Evolutionary conservation across 2,888 invertebrate genomes (phyloP).

Genomic region (Sarcophaga carnaria): DNA sequence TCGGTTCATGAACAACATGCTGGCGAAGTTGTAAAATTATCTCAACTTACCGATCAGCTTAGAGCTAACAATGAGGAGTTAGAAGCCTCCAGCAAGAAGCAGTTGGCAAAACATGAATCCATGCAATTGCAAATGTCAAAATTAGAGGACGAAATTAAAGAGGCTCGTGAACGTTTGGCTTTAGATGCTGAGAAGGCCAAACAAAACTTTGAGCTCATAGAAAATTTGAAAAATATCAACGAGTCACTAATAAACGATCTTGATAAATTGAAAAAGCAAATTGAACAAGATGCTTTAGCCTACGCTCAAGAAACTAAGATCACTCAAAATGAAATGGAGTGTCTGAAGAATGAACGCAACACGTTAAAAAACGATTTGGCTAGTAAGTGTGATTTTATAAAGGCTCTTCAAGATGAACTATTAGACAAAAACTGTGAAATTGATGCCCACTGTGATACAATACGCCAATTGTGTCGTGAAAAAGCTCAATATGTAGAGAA

Average conservation of each 20-base stretch:
- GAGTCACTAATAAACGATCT: conserved; percentile 75
- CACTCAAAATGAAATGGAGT: conserved; percentile 78
- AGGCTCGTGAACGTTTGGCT: conserved; percentile 73
- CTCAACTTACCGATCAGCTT: conserved; percentile 65
- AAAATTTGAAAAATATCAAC: conserved; percentile 77
- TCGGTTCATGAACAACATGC: conserved; percentile 75
- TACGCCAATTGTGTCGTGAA: conserved; percentile 78
- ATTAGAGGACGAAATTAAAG: conserved; percentile 74
- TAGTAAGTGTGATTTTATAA: conserved; percentile 80
- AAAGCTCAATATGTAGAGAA: conserved; percentile 79
- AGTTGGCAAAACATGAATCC: conserved; percentile 68
- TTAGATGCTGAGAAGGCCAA: conserved; percentile 73
- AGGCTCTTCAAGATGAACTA: conserved; percentile 79
- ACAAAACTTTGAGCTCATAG: conserved; percentile 74
- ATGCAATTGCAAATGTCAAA: conserved; percentile 69
- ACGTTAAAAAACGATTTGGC: conserved; percentile 79
- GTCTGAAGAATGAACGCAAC: conserved; percentile 78
- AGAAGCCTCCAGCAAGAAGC: conserved; percentile 71
- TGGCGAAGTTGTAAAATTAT: conserved; percentile 72
- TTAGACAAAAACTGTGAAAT: conserved; percentile 80
- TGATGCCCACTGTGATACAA: conserved; percentile 79
- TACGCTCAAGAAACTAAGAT: conserved; percentile 78
- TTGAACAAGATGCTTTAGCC: conserved; percentile 78
- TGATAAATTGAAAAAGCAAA: conserved; percentile 76
- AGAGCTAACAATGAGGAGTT: conserved; percentile 67